Conservation (phyloP, 2,888 invertebrate genomes). For the Nomada lathburiana region DNA sequence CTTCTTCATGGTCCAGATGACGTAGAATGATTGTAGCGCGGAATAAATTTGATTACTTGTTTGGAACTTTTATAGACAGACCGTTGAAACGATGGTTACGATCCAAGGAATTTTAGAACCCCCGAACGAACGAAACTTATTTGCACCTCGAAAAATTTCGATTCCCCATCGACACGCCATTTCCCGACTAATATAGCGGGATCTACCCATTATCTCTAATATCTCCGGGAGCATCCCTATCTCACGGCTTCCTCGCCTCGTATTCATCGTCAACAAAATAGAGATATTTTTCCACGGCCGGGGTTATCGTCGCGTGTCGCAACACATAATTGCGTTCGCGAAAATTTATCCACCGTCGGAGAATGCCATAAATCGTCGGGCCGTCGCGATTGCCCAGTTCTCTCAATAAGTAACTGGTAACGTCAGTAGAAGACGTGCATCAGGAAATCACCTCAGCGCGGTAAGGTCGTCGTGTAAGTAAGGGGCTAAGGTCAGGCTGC, state of each 20-base stretch:
- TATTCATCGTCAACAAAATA: slow-evolving; percentile 42
- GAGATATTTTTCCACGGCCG: neutral
- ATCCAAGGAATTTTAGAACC: too few relatives aligned
- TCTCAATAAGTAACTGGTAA: slow-evolving; percentile 65
- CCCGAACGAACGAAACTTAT: too few relatives aligned
- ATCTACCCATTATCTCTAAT: slow-evolving; percentile 31
- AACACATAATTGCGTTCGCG: slow-evolving; percentile 19
- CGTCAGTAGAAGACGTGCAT: slow-evolving; percentile 57
- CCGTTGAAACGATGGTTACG: neutral
- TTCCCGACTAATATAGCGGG: slow-evolving; percentile 37
- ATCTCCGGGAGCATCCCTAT: slow-evolving; percentile 6
- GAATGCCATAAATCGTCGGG: slow-evolving; percentile 55
- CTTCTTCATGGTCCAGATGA: neutral
- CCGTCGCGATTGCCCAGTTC: slow-evolving; percentile 49
- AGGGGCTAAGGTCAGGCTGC: slow-evolving; percentile 67
- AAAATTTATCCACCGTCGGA: slow-evolving; percentile 51
- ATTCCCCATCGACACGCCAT: neutral
- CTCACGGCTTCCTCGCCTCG: neutral
- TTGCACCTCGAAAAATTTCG: too few relatives aligned
- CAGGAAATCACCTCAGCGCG: slow-evolving; percentile 71
- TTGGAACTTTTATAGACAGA: neutral
- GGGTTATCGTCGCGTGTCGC: slow-evolving; percentile 36
- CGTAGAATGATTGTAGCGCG: neutral
- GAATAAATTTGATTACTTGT: neutral
- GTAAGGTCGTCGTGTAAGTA: slow-evolving; percentile 69